These are phyloP conservation scores for Neocloeon triangulifer DNA, from an alignment of 1,140 invertebrate species.

Conservation along the genomic window DNA sequence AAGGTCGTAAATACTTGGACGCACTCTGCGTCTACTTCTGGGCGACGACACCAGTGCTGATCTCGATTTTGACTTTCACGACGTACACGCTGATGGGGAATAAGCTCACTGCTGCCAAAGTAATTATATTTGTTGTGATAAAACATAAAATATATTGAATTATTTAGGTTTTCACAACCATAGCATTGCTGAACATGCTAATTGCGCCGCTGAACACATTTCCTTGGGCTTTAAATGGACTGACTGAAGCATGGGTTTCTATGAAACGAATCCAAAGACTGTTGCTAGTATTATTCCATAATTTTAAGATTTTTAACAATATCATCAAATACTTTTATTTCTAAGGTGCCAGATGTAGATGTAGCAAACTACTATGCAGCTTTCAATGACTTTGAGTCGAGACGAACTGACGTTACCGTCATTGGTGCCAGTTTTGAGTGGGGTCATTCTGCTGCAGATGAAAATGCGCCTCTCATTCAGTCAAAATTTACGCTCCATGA, in stretches of 20 bases:
- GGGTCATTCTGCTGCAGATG: conserved; percentile 12
- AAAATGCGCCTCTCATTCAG: conserved; percentile 14
- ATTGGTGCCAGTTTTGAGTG: conserved; percentile 19
- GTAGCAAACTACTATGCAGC: conserved; percentile 21
- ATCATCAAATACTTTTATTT: conserved; percentile 5
- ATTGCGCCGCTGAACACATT: conserved; percentile 91
- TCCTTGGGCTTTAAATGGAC: conserved; percentile 93
- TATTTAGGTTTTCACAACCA: conserved; percentile 63
- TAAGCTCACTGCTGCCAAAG: conserved; percentile 60
- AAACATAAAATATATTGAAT: conserved; percentile 1
- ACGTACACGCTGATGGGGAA: conserved; percentile 72
- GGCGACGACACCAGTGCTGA: conserved; percentile 94
- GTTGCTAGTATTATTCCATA: conserved; percentile 43
- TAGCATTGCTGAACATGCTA: conserved; percentile 89
- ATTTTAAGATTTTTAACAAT: too few relatives aligned
- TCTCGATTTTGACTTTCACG: conserved; percentile 77
- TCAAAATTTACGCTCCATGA: conserved; percentile 27
- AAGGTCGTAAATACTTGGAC: conserved; percentile 84
- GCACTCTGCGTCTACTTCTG: conserved; percentile 98
- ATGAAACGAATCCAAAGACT: conserved; percentile 58
- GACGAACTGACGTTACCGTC: conserved; percentile 15
- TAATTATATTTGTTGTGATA: conserved; percentile 15
- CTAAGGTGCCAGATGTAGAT: conserved; percentile 37
- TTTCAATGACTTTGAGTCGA: conserved; percentile 7
- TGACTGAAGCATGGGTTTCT: conserved; percentile 85